A percentile compares a stretch with the other conserved stretches of the same genome.
These are phyloP conservation scores for Eupithecia centaureata DNA, from an alignment of 2,888 invertebrate species.

Conservation along the genomic window DNA sequence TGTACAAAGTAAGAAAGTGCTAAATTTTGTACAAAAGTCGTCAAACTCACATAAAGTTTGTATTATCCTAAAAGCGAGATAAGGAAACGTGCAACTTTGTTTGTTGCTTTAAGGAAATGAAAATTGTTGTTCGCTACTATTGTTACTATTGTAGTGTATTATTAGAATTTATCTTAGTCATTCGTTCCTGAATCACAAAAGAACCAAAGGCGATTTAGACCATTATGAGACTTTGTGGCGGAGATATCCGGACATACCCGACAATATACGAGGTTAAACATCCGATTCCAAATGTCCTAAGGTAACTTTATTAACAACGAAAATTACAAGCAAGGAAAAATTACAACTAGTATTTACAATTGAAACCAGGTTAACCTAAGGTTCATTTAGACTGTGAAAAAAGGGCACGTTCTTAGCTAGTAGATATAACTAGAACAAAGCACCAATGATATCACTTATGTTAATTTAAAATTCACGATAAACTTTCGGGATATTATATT, in stretches of 20 bases:
- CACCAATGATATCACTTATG: constrained; percentile 42
- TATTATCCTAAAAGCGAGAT: constrained; percentile 9
- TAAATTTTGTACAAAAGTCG: constrained; percentile 6
- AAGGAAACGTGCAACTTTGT: constrained; percentile 8
- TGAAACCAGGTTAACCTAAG: too few relatives aligned
- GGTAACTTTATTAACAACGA: too few relatives aligned
- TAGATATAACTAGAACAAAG: constrained; percentile 37
- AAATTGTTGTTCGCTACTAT: background rate
- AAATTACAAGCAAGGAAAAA: too few relatives aligned
- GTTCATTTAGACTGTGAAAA: too few relatives aligned
- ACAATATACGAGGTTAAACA: too few relatives aligned
- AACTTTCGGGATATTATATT: constrained; percentile 66
- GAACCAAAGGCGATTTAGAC: too few relatives aligned
- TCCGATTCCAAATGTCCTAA: too few relatives aligned
- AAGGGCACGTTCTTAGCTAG: too few relatives aligned
- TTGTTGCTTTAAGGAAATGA: background rate
- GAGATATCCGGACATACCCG: too few relatives aligned
- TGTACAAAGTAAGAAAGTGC: background rate
- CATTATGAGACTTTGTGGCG: too few relatives aligned
- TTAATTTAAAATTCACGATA: constrained; percentile 62
- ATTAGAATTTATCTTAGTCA: background rate
- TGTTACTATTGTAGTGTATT: background rate
- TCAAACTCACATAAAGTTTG: constrained; percentile 9
- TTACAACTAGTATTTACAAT: too few relatives aligned
- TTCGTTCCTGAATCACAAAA: background rate